phyloP scores from a whole-genome alignment of 2,797 vertebrate genomes.

The Podarcis lilfordi region DNA sequence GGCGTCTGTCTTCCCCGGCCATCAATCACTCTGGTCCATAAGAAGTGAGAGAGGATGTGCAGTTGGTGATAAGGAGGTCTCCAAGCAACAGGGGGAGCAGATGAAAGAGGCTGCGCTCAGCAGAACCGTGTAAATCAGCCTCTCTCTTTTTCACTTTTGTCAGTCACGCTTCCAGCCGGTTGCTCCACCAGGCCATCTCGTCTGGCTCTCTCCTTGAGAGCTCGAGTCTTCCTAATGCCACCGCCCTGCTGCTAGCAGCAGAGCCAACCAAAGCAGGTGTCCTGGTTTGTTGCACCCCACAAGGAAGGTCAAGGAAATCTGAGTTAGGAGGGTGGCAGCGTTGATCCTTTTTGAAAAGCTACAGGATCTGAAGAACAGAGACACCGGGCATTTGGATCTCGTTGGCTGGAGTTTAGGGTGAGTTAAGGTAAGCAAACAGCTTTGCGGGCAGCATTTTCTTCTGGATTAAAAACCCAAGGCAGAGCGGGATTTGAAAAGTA shows the following conservation, averaged over 20 bases:
- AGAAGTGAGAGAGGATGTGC: not conserved
- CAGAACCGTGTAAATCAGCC: not conserved
- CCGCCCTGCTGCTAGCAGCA: not conserved
- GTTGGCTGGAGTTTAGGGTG: not conserved
- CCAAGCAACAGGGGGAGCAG: not conserved
- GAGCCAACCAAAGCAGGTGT: not conserved
- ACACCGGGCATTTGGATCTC: too few relatives aligned
- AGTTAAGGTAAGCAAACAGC: not conserved
- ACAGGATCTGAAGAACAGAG: not conserved
- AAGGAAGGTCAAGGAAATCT: not conserved
- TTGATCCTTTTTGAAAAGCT: not conserved
- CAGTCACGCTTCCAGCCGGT: not conserved
- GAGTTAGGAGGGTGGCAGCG: not conserved
- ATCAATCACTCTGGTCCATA: not conserved
- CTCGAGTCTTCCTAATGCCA: rapidly evolving
- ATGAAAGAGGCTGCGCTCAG: not conserved
- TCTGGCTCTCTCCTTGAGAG: not conserved
- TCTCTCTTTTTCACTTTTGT: not conserved
- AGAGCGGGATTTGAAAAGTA: not conserved
- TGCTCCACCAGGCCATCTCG: not conserved
- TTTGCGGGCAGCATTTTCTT: not conserved
- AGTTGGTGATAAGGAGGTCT: not conserved
- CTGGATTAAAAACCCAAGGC: not conserved
- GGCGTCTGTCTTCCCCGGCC: not conserved
- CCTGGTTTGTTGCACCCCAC: not conserved